A percentile compares a stretch with the other conserved stretches of the same genome.
Conservation (phyloP, 2,113 vertebrate genomes). For the Phylloscopus trochilus region DNA sequence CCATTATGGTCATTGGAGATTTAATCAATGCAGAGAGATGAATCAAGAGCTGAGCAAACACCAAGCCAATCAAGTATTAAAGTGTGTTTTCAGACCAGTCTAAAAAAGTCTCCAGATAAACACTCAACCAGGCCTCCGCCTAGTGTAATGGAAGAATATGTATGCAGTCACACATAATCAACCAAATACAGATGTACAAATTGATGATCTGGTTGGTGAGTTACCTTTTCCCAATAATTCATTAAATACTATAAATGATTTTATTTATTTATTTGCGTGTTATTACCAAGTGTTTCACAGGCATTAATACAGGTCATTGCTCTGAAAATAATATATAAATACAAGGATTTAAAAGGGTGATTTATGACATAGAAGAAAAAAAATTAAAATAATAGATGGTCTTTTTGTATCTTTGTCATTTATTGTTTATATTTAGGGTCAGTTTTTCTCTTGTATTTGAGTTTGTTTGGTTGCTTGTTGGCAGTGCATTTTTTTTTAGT, state of each 20-base stretch:
- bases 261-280: neutral
- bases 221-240: neutral
- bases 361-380: neutral
- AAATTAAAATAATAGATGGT: neutral
- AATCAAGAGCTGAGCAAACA: neutral
- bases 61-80: neutral
- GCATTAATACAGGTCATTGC: neutral
- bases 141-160: neutral
- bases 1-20: neutral
- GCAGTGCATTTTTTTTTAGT: neutral
- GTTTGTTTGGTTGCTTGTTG: rapidly evolving
- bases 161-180: neutral
- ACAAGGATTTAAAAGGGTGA: neutral
- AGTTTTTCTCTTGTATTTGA: neutral
- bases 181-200: neutral
- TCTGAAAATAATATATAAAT: neutral
- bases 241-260: neutral
- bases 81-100: neutral
- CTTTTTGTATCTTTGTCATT: neutral
- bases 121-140: rapidly evolving
- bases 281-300: neutral
- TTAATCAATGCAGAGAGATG: neutral
- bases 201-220: neutral
- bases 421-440: neutral
- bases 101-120: neutral